Evolutionary conservation across 1,140 invertebrate species (phyloP).

Genomic region (Anoplolepis gracilipes): DNA sequence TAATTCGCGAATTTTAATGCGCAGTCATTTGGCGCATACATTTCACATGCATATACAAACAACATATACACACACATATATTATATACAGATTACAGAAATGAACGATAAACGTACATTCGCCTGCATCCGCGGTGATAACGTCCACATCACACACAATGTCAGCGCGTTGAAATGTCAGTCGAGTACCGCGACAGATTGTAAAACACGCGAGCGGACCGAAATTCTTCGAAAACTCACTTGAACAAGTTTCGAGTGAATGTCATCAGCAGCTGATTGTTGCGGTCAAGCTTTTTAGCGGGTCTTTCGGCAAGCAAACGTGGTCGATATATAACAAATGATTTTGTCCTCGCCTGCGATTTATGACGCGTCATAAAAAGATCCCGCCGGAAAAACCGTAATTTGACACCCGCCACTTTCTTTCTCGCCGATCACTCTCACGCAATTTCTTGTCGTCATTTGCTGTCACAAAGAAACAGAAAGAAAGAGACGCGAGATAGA

Average conservation of each 20-base stretch:
- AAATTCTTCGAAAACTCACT: background rate
- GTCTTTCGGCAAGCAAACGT: background rate
- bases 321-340: slow-evolving; percentile 14
- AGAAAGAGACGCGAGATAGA: background rate
- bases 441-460: background rate
- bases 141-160: slow-evolving; percentile 21
- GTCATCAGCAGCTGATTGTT: slow-evolving; percentile 9
- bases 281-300: slow-evolving; percentile 5
- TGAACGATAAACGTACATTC: background rate
- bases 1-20: background rate
- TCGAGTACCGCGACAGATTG: background rate
- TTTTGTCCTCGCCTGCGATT: background rate
- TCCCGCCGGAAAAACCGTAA: background rate
- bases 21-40: background rate
- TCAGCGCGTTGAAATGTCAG: slow-evolving; percentile 18
- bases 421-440: background rate
- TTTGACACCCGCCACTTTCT: background rate
- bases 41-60: background rate
- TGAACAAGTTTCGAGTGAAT: slow-evolving; percentile 5
- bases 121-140: background rate
- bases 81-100: background rate
- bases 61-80: background rate
- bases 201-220: slow-evolving; percentile 1
- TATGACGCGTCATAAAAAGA: slow-evolving; percentile 4
- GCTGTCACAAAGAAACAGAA: background rate